A percentile compares a stretch with the other conserved stretches of the same genome.
Conservation (phyloP, 2,797 vertebrate genomes). For the Hemibagrus guttatus region DNA sequence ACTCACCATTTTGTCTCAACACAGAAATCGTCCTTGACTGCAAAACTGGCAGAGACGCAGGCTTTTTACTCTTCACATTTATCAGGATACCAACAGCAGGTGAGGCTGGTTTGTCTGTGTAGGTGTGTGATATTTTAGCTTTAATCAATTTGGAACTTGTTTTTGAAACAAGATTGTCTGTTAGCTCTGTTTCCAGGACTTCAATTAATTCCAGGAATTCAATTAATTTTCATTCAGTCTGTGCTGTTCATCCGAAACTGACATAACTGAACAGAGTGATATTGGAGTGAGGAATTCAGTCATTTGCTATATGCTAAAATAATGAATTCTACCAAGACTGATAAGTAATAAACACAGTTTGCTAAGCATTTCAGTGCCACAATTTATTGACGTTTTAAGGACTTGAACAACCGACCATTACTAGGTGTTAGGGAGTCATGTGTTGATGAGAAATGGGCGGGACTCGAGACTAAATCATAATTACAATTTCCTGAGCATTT, state of each 20-base stretch:
- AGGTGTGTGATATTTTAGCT: too few species aligned
- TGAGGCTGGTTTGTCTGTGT: neutral
- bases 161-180: neutral
- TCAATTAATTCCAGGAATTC: too few species aligned
- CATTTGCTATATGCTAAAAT: neutral
- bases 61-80: slow-evolving; percentile 69
- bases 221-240: neutral
- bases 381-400: neutral
- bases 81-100: slow-evolving; percentile 12
- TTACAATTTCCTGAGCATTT: neutral
- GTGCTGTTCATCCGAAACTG: neutral
- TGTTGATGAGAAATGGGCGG: neutral
- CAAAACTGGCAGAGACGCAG: slow-evolving; percentile 67
- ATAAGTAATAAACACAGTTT: neutral
- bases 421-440: neutral
- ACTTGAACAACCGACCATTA: neutral
- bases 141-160: too few species aligned
- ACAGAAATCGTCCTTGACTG: slow-evolving; percentile 79
- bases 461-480: neutral
- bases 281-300: neutral
- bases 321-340: neutral
- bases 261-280: neutral
- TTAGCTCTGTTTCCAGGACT: too few species aligned
- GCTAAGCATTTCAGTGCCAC: neutral
- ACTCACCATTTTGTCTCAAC: neutral